phyloP scores from a whole-genome alignment of 2,888 invertebrate genomes.

The Lasioglossum malachurum region DNA sequence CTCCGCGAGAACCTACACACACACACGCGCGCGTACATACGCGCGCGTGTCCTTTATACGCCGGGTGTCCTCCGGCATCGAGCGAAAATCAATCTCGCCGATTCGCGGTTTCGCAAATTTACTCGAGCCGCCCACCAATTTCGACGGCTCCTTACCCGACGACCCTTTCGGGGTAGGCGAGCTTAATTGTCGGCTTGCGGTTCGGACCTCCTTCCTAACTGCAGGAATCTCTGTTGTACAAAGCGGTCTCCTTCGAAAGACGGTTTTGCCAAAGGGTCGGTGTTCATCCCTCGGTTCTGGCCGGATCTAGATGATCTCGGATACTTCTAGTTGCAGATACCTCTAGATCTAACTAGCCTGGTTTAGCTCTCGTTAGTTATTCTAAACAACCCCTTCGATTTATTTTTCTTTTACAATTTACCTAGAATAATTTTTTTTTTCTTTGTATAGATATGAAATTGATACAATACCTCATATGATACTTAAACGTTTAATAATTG shows the following conservation, averaged over 20 bases:
- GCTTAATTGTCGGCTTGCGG: not conserved
- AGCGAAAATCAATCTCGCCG: conserved; percentile 45
- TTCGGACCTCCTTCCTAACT: not conserved
- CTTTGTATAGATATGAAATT: no score
- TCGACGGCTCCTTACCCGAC: conserved; percentile 13
- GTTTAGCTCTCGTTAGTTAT: not conserved
- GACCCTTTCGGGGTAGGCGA: not conserved
- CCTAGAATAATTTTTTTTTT: no score
- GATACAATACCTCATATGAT: no score
- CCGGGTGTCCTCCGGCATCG: conserved; percentile 3
- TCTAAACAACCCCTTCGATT: not conserved
- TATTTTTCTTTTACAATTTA: no score
- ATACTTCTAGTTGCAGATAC: not conserved
- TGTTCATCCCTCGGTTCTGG: no score
- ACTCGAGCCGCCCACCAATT: conserved; percentile 39
- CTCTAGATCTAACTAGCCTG: not conserved
- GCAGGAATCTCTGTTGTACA: not conserved
- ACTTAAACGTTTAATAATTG: no score
- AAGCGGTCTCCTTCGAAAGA: not conserved
- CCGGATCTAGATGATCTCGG: not conserved
- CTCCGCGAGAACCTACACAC: conserved; percentile 57
- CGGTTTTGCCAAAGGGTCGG: no score
- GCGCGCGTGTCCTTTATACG: not conserved
- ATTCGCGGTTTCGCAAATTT: conserved; percentile 47
- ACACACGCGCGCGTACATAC: not conserved